A percentile compares a stretch with the other conserved stretches of the same genome.
phyloP scores from a whole-genome alignment of 2,113 vertebrate species.

The Tetraodon nigroviridis region DNA sequence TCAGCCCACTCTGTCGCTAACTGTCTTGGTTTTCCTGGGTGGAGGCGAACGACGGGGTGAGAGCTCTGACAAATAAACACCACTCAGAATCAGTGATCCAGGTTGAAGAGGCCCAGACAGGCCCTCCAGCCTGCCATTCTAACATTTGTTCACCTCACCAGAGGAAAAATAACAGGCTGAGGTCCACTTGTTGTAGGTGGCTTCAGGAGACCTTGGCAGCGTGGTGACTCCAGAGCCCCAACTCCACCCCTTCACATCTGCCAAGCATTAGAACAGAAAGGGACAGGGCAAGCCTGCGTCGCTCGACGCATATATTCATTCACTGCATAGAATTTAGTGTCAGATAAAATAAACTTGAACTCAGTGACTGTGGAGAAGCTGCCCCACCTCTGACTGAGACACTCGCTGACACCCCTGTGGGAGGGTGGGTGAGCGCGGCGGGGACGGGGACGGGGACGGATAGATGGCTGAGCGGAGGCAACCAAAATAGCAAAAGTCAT shows the following conservation, averaged over 20 bases:
- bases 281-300: background rate
- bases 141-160: conserved; percentile 55
- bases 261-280: conserved; percentile 19
- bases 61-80: conserved; percentile 66
- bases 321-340: background rate
- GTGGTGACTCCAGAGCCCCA: conserved; percentile 13
- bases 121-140: conserved; percentile 34
- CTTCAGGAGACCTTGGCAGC: conserved; percentile 20
- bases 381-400: conserved; percentile 39
- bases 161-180: conserved; percentile 62
- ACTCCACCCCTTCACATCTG: conserved; percentile 51
- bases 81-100: conserved; percentile 41
- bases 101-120: conserved; percentile 41
- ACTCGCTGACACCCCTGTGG: conserved; percentile 47
- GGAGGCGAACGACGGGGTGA: conserved; percentile 39
- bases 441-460: conserved; percentile 8
- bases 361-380: conserved; percentile 14
- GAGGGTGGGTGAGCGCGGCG: conserved; percentile 21
- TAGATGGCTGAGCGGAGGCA: conserved; percentile 32
- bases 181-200: conserved; percentile 55
- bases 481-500: conserved; percentile 68
- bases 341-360: conserved; percentile 27
- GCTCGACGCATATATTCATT: conserved; percentile 4
- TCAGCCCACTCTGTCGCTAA: conserved; percentile 31
- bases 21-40: conserved; percentile 40